Percentiles rank a stretch among this genome's conserved stretches.
Conservation (phyloP, 2,888 invertebrate species). For the Papilio protenor region DNA sequence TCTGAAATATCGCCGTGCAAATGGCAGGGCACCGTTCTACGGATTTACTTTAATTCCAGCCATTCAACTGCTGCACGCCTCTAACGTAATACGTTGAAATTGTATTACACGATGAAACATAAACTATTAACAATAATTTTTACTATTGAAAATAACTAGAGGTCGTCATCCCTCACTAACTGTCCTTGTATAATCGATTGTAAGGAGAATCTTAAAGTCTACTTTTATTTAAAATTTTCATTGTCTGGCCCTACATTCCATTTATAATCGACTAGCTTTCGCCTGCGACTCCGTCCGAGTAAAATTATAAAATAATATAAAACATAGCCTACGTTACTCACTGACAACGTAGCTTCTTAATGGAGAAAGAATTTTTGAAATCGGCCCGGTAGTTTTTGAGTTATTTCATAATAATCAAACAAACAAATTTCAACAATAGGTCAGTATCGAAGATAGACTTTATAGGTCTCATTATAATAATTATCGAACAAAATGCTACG, state of each 20-base stretch:
- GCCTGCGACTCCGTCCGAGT: too few species aligned
- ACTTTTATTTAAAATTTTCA: too few species aligned
- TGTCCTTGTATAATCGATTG: too few species aligned
- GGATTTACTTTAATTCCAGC: background rate
- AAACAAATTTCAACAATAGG: too few species aligned
- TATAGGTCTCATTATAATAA: constrained; percentile 5
- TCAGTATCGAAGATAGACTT: background rate
- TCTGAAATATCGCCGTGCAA: constrained; percentile 32
- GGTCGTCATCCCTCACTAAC: background rate
- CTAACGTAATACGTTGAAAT: background rate
- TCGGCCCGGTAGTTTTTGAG: too few species aligned
- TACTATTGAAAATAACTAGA: background rate
- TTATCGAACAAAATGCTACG: background rate
- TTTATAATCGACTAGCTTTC: too few species aligned
- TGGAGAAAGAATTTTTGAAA: too few species aligned
- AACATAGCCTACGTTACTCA: too few species aligned
- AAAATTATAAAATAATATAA: too few species aligned
- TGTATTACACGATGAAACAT: background rate
- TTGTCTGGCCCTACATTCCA: too few species aligned
- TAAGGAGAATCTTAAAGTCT: background rate
- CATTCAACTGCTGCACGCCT: constrained; percentile 2
- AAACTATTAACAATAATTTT: background rate
- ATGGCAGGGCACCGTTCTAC: constrained; percentile 4
- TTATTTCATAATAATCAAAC: too few species aligned
- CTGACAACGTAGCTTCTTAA: too few species aligned